Evolutionary conservation across 2,888 invertebrate species (phyloP).

Genomic region (Cantharis lateralis): DNA sequence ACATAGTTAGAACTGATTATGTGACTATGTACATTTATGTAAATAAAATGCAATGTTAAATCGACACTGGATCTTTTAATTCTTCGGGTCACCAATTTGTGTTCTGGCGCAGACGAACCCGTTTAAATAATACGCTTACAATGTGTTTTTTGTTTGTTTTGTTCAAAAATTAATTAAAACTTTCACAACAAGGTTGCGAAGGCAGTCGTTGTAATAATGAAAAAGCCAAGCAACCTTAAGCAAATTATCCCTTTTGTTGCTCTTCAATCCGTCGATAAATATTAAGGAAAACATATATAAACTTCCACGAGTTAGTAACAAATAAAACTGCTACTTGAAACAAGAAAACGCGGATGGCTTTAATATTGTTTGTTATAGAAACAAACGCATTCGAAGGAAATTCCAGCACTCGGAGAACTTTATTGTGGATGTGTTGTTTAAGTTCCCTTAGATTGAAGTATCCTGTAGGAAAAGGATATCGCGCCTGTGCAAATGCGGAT

Average conservation of each 20-base stretch:
- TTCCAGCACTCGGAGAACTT: background rate
- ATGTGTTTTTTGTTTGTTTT: background rate
- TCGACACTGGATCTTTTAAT: background rate
- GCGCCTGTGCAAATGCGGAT: conserved; percentile 24
- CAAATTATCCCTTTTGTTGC: background rate
- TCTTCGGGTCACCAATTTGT: background rate
- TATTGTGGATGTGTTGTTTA: background rate
- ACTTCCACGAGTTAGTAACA: background rate
- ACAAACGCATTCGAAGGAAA: background rate
- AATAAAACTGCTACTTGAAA: background rate
- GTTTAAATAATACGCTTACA: background rate
- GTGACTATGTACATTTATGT: background rate
- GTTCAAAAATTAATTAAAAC: background rate
- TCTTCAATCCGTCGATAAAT: background rate
- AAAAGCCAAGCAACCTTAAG: background rate
- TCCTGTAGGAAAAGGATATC: conserved; percentile 21
- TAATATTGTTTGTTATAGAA: background rate
- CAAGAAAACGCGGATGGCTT: no score
- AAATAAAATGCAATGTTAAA: background rate
- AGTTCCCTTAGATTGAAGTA: background rate
- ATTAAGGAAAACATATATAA: background rate
- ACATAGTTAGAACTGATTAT: background rate
- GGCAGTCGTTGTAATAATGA: background rate
- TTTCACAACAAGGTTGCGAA: background rate
- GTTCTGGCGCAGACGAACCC: background rate